These are phyloP conservation scores for Lagopus leucura DNA, from an alignment of 2,113 vertebrate genomes.

Conservation along the genomic window DNA sequence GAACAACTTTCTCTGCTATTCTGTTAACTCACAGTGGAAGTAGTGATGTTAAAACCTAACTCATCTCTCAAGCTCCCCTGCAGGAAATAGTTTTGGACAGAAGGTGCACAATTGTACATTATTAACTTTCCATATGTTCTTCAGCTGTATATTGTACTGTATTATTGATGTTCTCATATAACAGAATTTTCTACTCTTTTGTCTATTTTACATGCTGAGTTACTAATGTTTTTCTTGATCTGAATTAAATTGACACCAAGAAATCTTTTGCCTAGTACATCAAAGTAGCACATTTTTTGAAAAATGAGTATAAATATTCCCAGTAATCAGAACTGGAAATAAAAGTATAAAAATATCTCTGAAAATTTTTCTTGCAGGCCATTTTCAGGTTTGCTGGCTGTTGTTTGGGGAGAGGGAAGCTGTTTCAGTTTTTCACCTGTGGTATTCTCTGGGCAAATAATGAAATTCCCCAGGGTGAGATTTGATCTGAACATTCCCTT, in stretches of 20 bases:
- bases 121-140: not conserved
- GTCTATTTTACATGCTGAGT: not conserved
- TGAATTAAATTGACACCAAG: not conserved
- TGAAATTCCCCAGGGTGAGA: not conserved
- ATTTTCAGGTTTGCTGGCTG: not conserved
- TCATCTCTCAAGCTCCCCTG: not conserved
- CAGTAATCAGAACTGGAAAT: not conserved
- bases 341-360: not conserved
- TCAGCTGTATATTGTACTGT: too few species aligned
- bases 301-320: not conserved
- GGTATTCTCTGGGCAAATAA: not conserved
- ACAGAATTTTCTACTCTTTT: too few species aligned
- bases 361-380: not conserved
- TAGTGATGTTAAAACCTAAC: not conserved
- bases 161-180: not conserved
- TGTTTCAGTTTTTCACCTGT: not conserved
- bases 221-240: not conserved
- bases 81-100: not conserved
- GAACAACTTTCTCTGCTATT: not conserved
- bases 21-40: not conserved
- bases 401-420: too few species aligned
- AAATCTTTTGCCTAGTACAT: not conserved
- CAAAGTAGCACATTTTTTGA: not conserved
- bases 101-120: not conserved
- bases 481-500: not conserved